Conservation (phyloP, 1,140 invertebrate genomes). For the Ceratitis capitata region DNA sequence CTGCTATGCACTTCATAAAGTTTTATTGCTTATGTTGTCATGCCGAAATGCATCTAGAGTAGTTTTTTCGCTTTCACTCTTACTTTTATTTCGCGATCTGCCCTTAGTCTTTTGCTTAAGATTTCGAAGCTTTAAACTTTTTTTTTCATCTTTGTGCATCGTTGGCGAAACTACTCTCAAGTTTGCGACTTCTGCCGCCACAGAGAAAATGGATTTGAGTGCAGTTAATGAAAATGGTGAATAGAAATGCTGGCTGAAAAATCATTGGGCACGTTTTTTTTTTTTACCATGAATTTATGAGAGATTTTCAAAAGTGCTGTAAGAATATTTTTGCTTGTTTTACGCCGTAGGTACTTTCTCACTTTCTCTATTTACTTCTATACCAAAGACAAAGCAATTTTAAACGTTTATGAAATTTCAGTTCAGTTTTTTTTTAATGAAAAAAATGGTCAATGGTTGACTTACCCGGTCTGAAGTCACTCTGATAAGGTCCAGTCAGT, state of each 20-base stretch:
- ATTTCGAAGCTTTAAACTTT: neutral
- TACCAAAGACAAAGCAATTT: too few species aligned
- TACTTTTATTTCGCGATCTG: constrained; percentile 11
- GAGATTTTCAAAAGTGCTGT: neutral
- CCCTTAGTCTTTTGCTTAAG: neutral
- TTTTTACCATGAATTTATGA: neutral
- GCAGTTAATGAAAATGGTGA: constrained; percentile 21
- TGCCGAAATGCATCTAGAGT: neutral
- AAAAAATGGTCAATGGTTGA: too few species aligned
- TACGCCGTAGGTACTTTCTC: too few species aligned
- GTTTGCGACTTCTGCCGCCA: constrained; percentile 10
- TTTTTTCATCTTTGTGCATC: constrained; percentile 4
- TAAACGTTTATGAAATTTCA: too few species aligned
- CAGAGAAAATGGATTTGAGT: constrained; percentile 21
- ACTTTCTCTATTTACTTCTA: too few species aligned
- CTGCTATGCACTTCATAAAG: constrained; percentile 20
- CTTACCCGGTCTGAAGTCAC: too few species aligned
- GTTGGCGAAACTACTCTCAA: constrained; percentile 14
- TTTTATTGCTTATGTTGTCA: neutral
- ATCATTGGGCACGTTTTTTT: constrained; percentile 3
- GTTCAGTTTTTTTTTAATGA: too few species aligned
- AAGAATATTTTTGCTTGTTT: neutral
- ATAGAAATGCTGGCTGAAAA: constrained; percentile 1
- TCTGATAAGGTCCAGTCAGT: too few species aligned
- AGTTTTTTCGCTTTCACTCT: neutral